Conservation (phyloP, 2,888 invertebrate genomes). For the Mycalesis mineus region DNA sequence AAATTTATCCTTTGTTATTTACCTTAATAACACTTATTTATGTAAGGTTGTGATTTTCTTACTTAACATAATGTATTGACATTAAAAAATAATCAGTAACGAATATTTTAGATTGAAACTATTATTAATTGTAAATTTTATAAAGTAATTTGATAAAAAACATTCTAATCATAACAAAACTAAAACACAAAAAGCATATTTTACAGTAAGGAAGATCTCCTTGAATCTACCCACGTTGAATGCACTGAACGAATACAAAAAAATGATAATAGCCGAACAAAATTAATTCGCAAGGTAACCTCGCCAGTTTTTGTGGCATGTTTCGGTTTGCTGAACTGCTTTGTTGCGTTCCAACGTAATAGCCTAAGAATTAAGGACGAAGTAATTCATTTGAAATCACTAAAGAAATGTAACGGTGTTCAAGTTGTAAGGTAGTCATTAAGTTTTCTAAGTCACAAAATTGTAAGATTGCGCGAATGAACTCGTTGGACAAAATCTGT, state of each 20-base stretch:
- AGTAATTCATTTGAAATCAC: neutral
- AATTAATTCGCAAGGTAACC: constrained; percentile 22
- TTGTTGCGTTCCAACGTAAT: constrained; percentile 2
- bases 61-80: no score
- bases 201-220: neutral
- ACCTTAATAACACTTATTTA: no score
- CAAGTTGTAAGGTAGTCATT: no score
- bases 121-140: no score
- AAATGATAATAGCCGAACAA: constrained; percentile 5
- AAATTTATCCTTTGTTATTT: no score
- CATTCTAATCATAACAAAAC: no score
- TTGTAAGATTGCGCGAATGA: no score
- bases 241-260: neutral
- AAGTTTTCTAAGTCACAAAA: no score
- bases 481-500: neutral
- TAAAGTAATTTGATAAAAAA: no score
- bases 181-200: neutral
- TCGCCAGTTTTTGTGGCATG: constrained; percentile 6
- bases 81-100: no score
- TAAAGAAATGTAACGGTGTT: neutral
- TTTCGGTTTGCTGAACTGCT: constrained; percentile 7
- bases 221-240: neutral
- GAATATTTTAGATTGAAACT: no score
- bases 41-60: no score
- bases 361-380: constrained; percentile 1